phyloP scores from a whole-genome alignment of 2,888 invertebrate species.

The Acronicta psi region DNA sequence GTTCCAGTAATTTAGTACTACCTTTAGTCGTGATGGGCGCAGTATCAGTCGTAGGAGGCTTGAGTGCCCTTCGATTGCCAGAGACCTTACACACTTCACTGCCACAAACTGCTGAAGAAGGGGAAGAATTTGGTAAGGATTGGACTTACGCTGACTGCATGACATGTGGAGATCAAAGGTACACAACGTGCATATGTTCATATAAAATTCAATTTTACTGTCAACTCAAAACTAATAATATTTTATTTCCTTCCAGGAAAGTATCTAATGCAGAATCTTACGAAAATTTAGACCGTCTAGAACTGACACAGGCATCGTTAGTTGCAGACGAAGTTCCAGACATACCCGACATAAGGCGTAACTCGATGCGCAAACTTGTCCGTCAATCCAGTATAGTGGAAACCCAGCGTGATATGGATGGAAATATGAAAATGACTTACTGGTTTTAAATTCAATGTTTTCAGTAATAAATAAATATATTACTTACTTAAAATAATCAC shows the following conservation, averaged over 20 bases:
- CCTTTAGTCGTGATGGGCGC: constrained; percentile 95
- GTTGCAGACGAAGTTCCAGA: constrained; percentile 72
- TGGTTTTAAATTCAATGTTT: constrained; percentile 91
- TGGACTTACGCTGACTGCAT: constrained; percentile 94
- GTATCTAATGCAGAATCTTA: constrained; percentile 90
- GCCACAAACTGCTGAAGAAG: constrained; percentile 96
- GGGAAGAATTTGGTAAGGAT: constrained; percentile 95
- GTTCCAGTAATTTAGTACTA: constrained; percentile 94
- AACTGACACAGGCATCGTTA: constrained; percentile 76
- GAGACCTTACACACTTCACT: constrained; percentile 95
- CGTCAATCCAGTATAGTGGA: constrained; percentile 95
- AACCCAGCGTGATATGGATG: constrained; percentile 93
- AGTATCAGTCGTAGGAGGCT: constrained; percentile 94
- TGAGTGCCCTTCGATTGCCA: constrained; percentile 94
- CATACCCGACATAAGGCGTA: constrained; percentile 74
- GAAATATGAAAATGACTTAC: constrained; percentile 95
- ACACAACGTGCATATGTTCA: neutral
- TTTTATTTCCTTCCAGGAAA: constrained; percentile 78
- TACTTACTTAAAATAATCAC: no score
- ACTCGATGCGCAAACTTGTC: constrained; percentile 91
- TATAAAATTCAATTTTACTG: no score
- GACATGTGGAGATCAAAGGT: constrained; percentile 92
- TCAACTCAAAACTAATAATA: neutral
- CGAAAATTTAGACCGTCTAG: constrained; percentile 92
- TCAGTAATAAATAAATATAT: constrained; percentile 5